A percentile compares a stretch with the other conserved stretches of the same genome.
phyloP scores from a whole-genome alignment of 2,113 vertebrate species.

The Dendrocopos noguchii region DNA sequence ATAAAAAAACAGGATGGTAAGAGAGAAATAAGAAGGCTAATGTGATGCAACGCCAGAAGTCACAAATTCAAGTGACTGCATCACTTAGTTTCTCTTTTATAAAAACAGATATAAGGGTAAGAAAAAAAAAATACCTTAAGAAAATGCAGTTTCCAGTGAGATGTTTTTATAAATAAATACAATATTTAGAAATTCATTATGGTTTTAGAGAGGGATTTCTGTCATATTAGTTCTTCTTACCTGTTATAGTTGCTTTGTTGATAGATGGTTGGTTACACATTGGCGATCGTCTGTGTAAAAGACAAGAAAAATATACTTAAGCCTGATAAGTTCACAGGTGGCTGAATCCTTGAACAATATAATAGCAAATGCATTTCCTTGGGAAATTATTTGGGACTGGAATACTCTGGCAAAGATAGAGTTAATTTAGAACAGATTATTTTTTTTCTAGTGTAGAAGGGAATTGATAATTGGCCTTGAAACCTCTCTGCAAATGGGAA shows the following conservation, averaged over 20 bases:
- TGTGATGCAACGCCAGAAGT: not conserved
- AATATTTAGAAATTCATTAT: not conserved
- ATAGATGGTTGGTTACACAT: conserved; percentile 98
- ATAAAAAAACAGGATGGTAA: not conserved
- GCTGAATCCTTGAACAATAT: not conserved
- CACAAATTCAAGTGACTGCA: not conserved
- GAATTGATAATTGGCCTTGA: not conserved
- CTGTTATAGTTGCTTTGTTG: conserved; percentile 96
- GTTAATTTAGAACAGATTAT: not conserved
- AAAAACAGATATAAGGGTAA: not conserved
- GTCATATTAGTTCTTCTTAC: conserved; percentile 72
- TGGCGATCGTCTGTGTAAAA: conserved; percentile 88
- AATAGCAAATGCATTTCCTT: not conserved
- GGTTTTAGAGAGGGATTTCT: not conserved
- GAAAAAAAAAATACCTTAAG: not conserved
- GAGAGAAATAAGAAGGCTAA: not conserved
- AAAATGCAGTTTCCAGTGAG: not conserved
- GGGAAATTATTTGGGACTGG: not conserved
- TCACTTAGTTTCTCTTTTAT: not conserved
- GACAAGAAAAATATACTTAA: conserved; percentile 2
- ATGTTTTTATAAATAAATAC: not conserved
- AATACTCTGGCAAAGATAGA: not conserved
- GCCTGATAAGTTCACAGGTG: not conserved
- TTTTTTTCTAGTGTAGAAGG: not conserved
- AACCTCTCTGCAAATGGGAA: not conserved